Evolutionary conservation across 2,113 vertebrate species (phyloP).

Genomic region (Parus major): DNA sequence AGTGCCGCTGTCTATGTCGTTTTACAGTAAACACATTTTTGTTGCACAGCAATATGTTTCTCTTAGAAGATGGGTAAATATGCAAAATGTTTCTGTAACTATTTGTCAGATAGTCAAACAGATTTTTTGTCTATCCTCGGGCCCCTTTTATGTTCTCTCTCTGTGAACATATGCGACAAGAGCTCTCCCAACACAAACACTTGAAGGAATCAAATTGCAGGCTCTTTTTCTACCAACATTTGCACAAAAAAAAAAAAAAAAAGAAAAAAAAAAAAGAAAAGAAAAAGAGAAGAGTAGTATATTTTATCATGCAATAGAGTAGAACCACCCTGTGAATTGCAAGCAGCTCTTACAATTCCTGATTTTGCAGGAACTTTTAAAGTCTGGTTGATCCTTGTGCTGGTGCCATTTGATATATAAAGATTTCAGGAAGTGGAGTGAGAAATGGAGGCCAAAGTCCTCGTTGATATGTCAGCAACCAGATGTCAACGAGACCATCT

Average conservation of each 20-base stretch:
- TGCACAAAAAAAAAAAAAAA: not conserved
- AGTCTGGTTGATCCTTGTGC: not conserved
- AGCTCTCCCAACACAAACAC: slow-evolving; percentile 59
- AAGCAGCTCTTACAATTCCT: not conserved
- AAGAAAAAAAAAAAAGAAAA: not conserved
- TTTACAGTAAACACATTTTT: slow-evolving; percentile 59
- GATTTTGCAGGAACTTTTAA: not conserved
- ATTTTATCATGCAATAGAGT: not conserved
- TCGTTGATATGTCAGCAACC: not conserved
- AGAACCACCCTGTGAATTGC: not conserved
- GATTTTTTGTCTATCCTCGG: slow-evolving; percentile 65
- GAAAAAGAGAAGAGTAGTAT: not conserved
- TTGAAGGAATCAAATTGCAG: slow-evolving; percentile 50
- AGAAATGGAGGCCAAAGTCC: not conserved
- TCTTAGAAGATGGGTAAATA: slow-evolving; percentile 64
- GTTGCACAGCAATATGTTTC: slow-evolving; percentile 62
- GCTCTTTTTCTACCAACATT: slow-evolving; percentile 24
- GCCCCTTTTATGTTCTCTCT: slow-evolving; percentile 57
- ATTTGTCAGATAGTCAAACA: slow-evolving; percentile 67
- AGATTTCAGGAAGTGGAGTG: not conserved
- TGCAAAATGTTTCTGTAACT: slow-evolving; percentile 64
- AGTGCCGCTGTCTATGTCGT: slow-evolving; percentile 33
- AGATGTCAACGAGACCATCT: not conserved
- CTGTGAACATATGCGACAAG: slow-evolving; percentile 60
- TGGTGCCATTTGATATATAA: not conserved